Evolutionary conservation across 2,113 vertebrate genomes (phyloP), one percentile per base, ranked within the genome.

Genomic region (Misgurnus anguillicaudatus): DNA sequence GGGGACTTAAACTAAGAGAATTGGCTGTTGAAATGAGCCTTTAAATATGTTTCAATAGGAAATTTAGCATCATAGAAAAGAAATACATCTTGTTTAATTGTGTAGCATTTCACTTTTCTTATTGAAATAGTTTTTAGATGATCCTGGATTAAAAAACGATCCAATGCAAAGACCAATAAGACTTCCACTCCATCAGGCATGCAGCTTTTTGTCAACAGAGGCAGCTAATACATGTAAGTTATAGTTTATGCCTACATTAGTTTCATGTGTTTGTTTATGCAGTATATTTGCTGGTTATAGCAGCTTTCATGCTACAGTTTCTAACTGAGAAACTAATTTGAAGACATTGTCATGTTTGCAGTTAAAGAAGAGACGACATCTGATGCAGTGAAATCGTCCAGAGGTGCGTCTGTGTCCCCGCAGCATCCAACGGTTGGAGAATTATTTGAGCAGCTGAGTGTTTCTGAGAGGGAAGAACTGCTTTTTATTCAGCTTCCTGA

Each of bases 401-500:
- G 72, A 14, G 39, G 42, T 31, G 2, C 39, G 6, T 80, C 17
- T 38, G 5, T 63, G 55, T 67, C 61, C 45, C 70, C 84, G 0
- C 85, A 87, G 36, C 86, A 86, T 63, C 86, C 84, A 0, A 83
- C 82, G 0, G 74, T 93, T 71, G 87, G 79, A 0, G 83, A 91
- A 1, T 80, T 92, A 41, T 88, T 93, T 77, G 87, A 87, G 63
- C 86, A 88, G 9, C 86, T 93, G 45, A 85, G 84, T 51, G 47
- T 93, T 38, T 90, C 90, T 0, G 87, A 88, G 9, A 68, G 72
- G 53, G 90, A 92, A 58, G 89, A 93, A 80, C 87, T 94, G 45
- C 88, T 94, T 71, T 92, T 94, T 80, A 92, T 94, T 77, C 93
- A 94, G 87, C 78, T 94, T 13, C 93, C 93, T 0, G 92, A 93